Evolutionary conservation across 2,113 vertebrate species (phyloP).

Genomic region (Ceyx margarethae): DNA sequence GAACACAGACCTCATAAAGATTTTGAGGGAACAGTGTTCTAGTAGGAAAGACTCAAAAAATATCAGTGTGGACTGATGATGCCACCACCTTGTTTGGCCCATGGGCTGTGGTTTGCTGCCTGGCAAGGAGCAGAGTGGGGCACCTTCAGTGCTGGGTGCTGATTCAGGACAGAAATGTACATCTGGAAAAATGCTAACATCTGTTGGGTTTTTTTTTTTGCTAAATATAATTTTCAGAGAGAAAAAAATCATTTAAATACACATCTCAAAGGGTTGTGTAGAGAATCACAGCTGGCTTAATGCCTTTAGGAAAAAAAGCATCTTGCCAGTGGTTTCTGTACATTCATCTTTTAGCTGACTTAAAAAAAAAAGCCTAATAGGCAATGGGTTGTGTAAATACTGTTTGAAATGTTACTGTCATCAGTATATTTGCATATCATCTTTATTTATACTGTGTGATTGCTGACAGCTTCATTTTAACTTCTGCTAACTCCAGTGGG

Average conservation of each 20-base stretch:
- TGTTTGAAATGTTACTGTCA: slow-evolving; percentile 62
- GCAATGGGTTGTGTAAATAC: slow-evolving; percentile 60
- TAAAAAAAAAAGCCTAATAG: not conserved
- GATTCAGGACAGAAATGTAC: slow-evolving; percentile 45
- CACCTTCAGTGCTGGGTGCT: slow-evolving; percentile 25
- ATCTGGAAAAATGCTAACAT: slow-evolving; percentile 58
- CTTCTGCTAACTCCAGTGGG: slow-evolving; percentile 45
- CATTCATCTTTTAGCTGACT: slow-evolving; percentile 56
- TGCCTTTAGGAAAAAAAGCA: slow-evolving; percentile 53
- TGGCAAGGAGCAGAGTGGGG: not conserved
- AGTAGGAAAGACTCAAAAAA: not conserved
- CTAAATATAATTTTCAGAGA: slow-evolving; percentile 68
- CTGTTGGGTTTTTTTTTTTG: slow-evolving; percentile 40
- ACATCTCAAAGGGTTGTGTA: slow-evolving; percentile 65
- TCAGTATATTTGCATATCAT: slow-evolving; percentile 70
- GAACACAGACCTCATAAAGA: not conserved
- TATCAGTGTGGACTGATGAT: accelerated
- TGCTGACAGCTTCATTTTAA: slow-evolving; percentile 51
- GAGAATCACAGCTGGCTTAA: slow-evolving; percentile 70
- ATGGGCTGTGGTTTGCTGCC: not conserved
- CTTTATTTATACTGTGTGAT: slow-evolving; percentile 66
- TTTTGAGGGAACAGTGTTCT: not conserved
- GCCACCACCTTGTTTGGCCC: accelerated
- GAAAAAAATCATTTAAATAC: slow-evolving; percentile 69
- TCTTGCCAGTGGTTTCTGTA: slow-evolving; percentile 31